Conservation (phyloP, 2,888 invertebrate genomes). For the Cosmorhoe ocellata region DNA sequence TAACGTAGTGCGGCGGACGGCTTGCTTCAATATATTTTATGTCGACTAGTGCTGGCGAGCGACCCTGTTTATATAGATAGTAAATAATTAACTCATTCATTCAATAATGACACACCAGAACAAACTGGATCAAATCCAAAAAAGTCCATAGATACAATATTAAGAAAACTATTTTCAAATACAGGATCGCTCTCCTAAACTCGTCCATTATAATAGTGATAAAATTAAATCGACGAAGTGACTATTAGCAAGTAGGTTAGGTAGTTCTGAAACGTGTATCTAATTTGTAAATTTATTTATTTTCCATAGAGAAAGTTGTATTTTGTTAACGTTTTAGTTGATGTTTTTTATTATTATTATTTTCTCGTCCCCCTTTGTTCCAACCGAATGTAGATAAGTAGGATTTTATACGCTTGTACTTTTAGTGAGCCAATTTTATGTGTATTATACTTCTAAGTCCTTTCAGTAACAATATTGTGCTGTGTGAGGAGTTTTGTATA, state of each 20-base stretch:
- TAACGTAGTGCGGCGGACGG: conserved; percentile 74
- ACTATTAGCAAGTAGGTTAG: conserved; percentile 76
- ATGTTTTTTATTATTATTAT: conserved; percentile 67
- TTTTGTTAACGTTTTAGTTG: conserved; percentile 83
- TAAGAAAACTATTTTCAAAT: neutral
- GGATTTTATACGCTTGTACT: conserved; percentile 81
- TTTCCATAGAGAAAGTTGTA: conserved; percentile 82
- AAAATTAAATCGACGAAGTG: conserved; percentile 68
- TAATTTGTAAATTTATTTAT: conserved; percentile 82
- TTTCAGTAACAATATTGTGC: conserved; percentile 65
- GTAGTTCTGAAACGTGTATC: conserved; percentile 77
- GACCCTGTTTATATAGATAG: conserved; percentile 36
- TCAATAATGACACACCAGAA: conserved; percentile 32
- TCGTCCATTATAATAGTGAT: conserved; percentile 67
- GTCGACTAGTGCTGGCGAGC: conserved; percentile 53
- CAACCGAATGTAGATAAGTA: conserved; percentile 77
- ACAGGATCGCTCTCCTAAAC: conserved; percentile 53
- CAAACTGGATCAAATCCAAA: conserved; percentile 32
- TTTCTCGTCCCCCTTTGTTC: conserved; percentile 73
- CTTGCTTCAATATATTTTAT: conserved; percentile 65
- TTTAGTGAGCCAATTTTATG: conserved; percentile 77
- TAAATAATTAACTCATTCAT: conserved; percentile 23
- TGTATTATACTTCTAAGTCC: conserved; percentile 72
- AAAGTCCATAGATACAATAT: conserved; percentile 11
- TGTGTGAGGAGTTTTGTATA: conserved; percentile 60